Evolutionary conservation across 2,797 vertebrate species (phyloP), one percentile per base, ranked within the genome.

Genomic region (Cirrhinus molitorella): DNA sequence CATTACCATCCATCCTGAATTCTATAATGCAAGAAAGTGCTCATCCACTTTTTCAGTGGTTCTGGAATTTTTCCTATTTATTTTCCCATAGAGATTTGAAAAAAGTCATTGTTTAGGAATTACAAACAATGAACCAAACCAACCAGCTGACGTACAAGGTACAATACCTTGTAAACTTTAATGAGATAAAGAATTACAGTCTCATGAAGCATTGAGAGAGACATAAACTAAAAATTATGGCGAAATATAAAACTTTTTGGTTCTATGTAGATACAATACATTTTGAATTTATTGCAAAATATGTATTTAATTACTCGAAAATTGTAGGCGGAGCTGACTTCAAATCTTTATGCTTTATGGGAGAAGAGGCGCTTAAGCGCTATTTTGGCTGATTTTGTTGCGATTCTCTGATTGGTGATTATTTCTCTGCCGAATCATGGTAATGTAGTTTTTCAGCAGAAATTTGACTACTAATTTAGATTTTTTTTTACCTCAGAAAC

Each of bases 401-500:
- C 28, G 13, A 28, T 28, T 61, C 57, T 63, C 6, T 63, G 16
- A 63, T 8, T 28, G 25, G 59, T 7, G 5, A 6, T 16, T 1
- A 63, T 28, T 63, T 66, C 28, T 37, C 9, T 34, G 63, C 17
- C 12, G 10, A 66, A 37, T 66, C 19, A 37, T 66, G 16, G 31
- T 37, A 37, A 37, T 66, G 31, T 12, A 37, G 31, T 37, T 66
- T 37, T 65, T 66, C 25, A 63, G 6, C 25, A 63, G 7, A 16
- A 31, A 17, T 63, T 31, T 25, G 13, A 63, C 59, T 63, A 25
- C 28, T 63, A 31, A 59, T 43, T 43, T 43, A 8, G 10, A 65
- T 65, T 65, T 65, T 65, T 65, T 65, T 65, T 65, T 65, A 34
- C 17, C 28, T 65, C 14, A 31, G 28, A 31, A 66, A 37, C 59